Percentiles rank a stretch among this genome's conserved stretches.
Conservation (phyloP, 2,888 invertebrate species). For the Nemapogon koenigi region DNA sequence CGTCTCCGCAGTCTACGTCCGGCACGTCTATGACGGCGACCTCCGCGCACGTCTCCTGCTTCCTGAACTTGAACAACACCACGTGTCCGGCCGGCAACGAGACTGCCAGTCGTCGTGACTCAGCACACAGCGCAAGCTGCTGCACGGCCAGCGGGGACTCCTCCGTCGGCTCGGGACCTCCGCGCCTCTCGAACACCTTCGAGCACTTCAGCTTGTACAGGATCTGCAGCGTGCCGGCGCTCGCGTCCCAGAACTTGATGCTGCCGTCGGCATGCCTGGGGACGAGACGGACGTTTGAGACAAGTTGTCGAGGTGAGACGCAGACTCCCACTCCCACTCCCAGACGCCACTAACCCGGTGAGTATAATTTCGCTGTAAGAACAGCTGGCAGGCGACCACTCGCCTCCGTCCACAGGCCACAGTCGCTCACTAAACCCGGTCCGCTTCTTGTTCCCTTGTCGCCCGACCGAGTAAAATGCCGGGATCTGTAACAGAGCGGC, state of each 20-base stretch:
- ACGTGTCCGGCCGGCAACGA: conserved; percentile 94
- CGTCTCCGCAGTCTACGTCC: background rate
- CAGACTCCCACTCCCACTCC: no score
- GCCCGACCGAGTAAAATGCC: conserved; percentile 95
- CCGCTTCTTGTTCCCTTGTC: conserved; percentile 75
- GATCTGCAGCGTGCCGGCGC: conserved; percentile 93
- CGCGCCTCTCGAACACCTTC: conserved; percentile 83
- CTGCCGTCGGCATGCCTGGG: conserved; percentile 98
- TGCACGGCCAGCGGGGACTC: conserved; percentile 93
- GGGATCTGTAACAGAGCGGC: conserved; percentile 65
- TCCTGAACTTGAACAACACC: conserved; percentile 94
- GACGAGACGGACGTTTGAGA: no score
- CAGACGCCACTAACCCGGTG: conserved; percentile 85
- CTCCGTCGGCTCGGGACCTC: conserved; percentile 39
- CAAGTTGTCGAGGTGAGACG: no score
- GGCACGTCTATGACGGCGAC: conserved; percentile 69
- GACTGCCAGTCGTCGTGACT: conserved; percentile 84
- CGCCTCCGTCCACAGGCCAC: conserved; percentile 97
- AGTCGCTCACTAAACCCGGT: conserved; percentile 88
- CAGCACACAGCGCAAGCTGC: conserved; percentile 89
- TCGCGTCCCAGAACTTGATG: conserved; percentile 99
- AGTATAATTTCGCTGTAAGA: conserved; percentile 98
- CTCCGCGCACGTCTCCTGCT: conserved; percentile 85
- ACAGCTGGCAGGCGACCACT: conserved; percentile 94
- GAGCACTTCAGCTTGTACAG: conserved; percentile 98